Base-by-base conservation (phyloP, 2,888 invertebrate genomes). In the Cloeon dipterum region DNA sequence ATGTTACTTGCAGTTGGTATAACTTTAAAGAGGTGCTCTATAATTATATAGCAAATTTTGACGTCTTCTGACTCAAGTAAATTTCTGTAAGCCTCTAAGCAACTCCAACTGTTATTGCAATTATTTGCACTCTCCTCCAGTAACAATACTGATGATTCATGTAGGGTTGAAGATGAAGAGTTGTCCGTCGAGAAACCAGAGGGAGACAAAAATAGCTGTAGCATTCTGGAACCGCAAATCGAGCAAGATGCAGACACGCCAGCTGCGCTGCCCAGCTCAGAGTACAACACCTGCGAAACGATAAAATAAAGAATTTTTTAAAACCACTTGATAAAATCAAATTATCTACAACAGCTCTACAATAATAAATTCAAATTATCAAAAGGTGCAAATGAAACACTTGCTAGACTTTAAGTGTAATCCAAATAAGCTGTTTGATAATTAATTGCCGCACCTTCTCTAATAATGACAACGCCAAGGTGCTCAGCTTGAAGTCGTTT, bases 1-100 rank as follows among this genome's bases (percentile, higher is more conserved):
- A 62, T 58, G 36, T 54, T 57, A 2, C 62, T 60, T 35, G 66
- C 66, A 14, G 59, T 59, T 0, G 66, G 64, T 1, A 67, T 66
- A 11, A 70, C 63, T 40, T 66, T 59, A 8, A 70, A 51, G 10
- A 72, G 49, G 46, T 72, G 72, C 5, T 58, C 57, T 42, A 68
- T 66, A 0, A 68, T 59, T 1, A 61, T 55, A 43, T 66, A 66
- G n/a, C 67, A 56, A 1, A 70, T 57, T 42, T 57, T 56, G 4
- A 62, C 58, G 41, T 69, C 64, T 33, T 65, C 63, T 4, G 63
- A 52, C 39, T 61, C 57, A n/a, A 72, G 50, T 25, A 71, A 44
- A 1, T 66, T 65, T 43, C 59, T 57, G 48, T 70, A 71, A 37
- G 66, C 58, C 26, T 66, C 5, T 5, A 29, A n/a, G 14, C 29